Evolutionary conservation across 2,797 vertebrate species (phyloP).

Genomic region (Buceros bicornis): DNA sequence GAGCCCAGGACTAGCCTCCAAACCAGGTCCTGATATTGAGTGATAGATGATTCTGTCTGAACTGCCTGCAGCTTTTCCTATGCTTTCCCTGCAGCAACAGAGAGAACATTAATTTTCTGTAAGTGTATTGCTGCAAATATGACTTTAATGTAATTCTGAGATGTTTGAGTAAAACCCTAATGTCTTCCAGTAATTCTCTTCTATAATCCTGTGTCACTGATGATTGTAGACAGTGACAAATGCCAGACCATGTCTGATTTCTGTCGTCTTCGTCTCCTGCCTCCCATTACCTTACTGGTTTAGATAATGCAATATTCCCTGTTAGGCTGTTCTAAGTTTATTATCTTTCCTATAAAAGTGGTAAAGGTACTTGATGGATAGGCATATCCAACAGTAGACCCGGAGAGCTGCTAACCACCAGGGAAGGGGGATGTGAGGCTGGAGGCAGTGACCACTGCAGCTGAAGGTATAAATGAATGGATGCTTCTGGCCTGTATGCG

Average conservation of each 20-base stretch:
- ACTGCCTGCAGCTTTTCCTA: slow-evolving; percentile 37
- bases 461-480: not conserved
- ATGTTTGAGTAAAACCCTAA: slow-evolving; percentile 71
- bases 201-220: slow-evolving; percentile 62
- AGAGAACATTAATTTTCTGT: slow-evolving; percentile 70
- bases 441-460: not conserved
- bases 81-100: slow-evolving; percentile 6
- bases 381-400: not conserved
- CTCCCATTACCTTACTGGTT: slow-evolving; percentile 42
- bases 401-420: not conserved
- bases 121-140: slow-evolving; percentile 68
- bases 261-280: slow-evolving; percentile 12
- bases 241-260: not conserved
- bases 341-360: not conserved
- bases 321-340: slow-evolving; percentile 41
- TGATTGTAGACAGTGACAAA: slow-evolving; percentile 61
- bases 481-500: not conserved
- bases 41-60: slow-evolving; percentile 62
- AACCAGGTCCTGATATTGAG: slow-evolving; percentile 13
- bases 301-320: slow-evolving; percentile 39
- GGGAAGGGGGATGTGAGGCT: not conserved
- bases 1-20: slow-evolving; percentile 27
- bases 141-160: slow-evolving; percentile 71
- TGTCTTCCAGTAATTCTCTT: slow-evolving; percentile 61
- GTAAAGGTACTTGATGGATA: not conserved